Evolutionary conservation across 1,140 invertebrate species (phyloP), one percentile per base, ranked within the genome.

Genomic region (Trichonephila clavata): DNA sequence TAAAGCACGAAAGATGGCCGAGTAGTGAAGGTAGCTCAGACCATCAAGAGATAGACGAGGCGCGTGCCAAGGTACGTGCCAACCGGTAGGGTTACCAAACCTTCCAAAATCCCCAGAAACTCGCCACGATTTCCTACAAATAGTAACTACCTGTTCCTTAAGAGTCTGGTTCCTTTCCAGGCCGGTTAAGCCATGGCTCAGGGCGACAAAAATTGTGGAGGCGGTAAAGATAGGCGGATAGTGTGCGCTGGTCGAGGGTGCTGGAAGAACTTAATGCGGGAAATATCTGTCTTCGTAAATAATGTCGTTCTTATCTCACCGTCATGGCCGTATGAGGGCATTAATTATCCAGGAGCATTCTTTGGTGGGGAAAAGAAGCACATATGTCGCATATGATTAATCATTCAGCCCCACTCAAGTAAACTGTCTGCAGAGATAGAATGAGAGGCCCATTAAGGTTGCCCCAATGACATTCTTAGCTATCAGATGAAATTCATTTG

Each of bases 171-270:
- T 83, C 80, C 39, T 57, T 18, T 21, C 13, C 21, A 27, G 5
- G 43, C 81, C 81, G 21, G 43, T 50, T 39, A 39, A 27, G 39
- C 81, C 81, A 59, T 83, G 50, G 81, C 81, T 83, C 16, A n/a
- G 81, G 81, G 81, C 81, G 81, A 83, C 81, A 24, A 50, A 59
- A 83, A 83, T 83, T 83, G 81, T 83, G 81, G 81, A 83, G 81
- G 81, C 81, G 81, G 81, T 59, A 13, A 27, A 59, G 39, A 50
- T 50, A 83, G 81, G 71, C 71, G 71, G 71, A 83, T 83, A 83
- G 81, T 83, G 39, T 16, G 81, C 71, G 18, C 27, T 16, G 27
- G 71, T 27, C 20, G 81, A 83, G 81, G 50, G 81, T 59, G 71
- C 81, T 57, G 39, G 43, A 57, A n/a, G 50, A 57, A 59, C 50